These are phyloP conservation scores for Serripes groenlandicus DNA, from an alignment of 2,888 invertebrate species.

Conservation along the genomic window DNA sequence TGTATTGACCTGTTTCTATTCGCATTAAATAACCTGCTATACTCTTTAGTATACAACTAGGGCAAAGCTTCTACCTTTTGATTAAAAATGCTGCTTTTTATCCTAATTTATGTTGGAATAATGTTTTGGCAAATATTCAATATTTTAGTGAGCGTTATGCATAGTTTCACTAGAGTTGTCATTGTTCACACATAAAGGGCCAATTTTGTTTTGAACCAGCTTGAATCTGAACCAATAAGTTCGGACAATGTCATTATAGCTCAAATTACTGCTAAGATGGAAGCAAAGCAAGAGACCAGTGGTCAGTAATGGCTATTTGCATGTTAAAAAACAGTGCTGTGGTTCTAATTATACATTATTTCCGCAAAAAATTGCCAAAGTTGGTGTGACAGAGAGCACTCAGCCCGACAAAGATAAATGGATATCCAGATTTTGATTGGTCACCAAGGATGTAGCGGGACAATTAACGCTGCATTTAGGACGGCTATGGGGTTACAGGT, in stretches of 20 bases:
- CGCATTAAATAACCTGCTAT: too few relatives aligned
- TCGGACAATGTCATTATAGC: background rate
- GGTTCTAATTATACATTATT: slow-evolving; percentile 34
- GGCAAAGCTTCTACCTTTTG: too few relatives aligned
- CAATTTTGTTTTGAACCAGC: too few relatives aligned
- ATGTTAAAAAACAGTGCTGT: slow-evolving; percentile 45
- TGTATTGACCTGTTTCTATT: too few relatives aligned
- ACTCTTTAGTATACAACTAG: too few relatives aligned
- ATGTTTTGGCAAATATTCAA: too few relatives aligned
- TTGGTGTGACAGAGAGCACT: slow-evolving; percentile 14
- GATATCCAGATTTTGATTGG: slow-evolving; percentile 47
- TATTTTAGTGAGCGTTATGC: too few relatives aligned
- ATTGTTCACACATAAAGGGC: too few relatives aligned
- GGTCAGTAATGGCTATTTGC: slow-evolving; percentile 40
- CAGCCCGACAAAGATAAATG: slow-evolving; percentile 35
- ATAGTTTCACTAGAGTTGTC: too few relatives aligned
- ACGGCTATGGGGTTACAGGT: slow-evolving; percentile 41
- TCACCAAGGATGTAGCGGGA: slow-evolving; percentile 36
- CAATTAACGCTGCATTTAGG: slow-evolving; percentile 60
- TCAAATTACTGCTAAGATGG: slow-evolving; percentile 39
- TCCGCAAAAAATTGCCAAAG: slow-evolving; percentile 12
- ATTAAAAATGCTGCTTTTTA: too few relatives aligned
- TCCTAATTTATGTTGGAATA: too few relatives aligned
- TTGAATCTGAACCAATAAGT: background rate
- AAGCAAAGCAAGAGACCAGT: slow-evolving; percentile 25